phyloP scores from a whole-genome alignment of 2,888 invertebrate genomes.

The Drosophila cyrtoloma region DNA sequence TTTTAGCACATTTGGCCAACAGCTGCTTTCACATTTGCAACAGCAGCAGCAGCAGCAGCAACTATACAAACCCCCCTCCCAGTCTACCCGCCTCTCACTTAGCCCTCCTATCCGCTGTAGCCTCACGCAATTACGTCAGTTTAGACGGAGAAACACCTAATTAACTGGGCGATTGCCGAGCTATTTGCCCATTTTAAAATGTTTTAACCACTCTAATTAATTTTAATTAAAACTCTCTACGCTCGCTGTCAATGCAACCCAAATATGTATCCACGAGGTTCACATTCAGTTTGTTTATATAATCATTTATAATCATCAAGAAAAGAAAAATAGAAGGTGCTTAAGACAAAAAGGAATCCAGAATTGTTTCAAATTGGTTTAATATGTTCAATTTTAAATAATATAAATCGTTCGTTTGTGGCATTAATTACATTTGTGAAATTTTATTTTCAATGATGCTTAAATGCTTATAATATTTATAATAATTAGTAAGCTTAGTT shows the following conservation, averaged over 20 bases:
- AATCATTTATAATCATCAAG: constrained; percentile 48
- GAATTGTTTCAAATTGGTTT: neutral
- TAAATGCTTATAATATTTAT: neutral
- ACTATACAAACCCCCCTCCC: constrained; percentile 19
- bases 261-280: constrained; percentile 12
- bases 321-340: neutral
- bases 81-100: neutral
- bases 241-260: constrained; percentile 21
- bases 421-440: neutral
- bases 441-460: neutral
- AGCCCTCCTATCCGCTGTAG: neutral
- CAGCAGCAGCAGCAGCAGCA: constrained; percentile 25
- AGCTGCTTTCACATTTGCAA: constrained; percentile 72
- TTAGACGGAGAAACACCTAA: constrained; percentile 54
- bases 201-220: constrained; percentile 61
- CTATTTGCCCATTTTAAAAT: constrained; percentile 49
- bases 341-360: neutral
- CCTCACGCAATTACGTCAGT: constrained; percentile 58
- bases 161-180: constrained; percentile 62
- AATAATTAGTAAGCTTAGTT: neutral
- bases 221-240: constrained; percentile 60
- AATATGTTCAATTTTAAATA: neutral
- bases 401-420: constrained; percentile 11
- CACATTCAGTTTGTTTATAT: constrained; percentile 9
- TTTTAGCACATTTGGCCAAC: constrained; percentile 75